A percentile compares a stretch with the other conserved stretches of the same genome.
Evolutionary conservation across 2,113 vertebrate genomes (phyloP).

Genomic region (Sylvicapra grimmia): DNA sequence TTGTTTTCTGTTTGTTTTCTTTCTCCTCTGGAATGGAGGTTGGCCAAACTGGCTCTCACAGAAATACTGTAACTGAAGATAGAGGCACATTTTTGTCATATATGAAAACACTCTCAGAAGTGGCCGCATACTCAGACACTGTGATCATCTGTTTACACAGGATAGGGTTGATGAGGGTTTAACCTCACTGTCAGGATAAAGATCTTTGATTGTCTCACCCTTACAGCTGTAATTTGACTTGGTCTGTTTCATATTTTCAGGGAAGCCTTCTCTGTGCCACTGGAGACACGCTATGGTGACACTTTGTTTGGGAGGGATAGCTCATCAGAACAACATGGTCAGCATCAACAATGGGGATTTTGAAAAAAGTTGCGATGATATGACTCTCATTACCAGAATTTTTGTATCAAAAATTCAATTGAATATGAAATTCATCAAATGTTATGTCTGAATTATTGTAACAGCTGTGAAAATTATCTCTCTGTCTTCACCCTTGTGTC

Average conservation of each 20-base stretch:
- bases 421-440: background rate
- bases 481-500: background rate
- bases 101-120: background rate
- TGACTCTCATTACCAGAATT: background rate
- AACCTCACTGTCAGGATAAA: background rate
- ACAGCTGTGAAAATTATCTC: background rate
- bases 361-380: background rate
- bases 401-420: background rate
- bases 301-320: accelerated
- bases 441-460: background rate
- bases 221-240: background rate
- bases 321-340: background rate
- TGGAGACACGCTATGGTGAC: background rate
- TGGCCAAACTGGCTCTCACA: background rate
- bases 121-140: background rate
- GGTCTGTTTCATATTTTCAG: background rate
- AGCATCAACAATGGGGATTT: accelerated
- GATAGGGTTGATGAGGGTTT: background rate
- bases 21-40: background rate
- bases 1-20: background rate
- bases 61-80: background rate
- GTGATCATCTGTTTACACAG: slow-evolving; percentile 3
- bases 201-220: background rate
- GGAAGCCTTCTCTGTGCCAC: background rate
- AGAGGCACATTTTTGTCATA: background rate